A percentile compares a stretch with the other conserved stretches of the same genome.
Evolutionary conservation across 2,888 invertebrate species (phyloP).

Genomic region (Pardosa pseudoannulata): DNA sequence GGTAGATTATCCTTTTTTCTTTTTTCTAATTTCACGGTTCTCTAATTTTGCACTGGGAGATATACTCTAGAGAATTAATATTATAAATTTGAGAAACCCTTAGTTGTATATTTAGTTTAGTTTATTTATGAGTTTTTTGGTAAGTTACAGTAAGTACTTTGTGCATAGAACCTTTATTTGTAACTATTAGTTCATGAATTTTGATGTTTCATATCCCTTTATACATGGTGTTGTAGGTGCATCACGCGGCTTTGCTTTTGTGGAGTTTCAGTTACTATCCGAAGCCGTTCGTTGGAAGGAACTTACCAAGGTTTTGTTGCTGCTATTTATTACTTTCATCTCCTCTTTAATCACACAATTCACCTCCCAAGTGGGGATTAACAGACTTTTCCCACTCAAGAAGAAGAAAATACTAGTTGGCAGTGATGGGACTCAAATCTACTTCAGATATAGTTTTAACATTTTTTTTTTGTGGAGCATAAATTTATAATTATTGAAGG

Average conservation of each 20-base stretch:
- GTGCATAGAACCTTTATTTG: conserved; percentile 36
- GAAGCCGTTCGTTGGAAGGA: conserved; percentile 95
- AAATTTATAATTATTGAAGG: conserved; percentile 40
- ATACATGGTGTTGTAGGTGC: conserved; percentile 72
- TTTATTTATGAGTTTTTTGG: conserved; percentile 5
- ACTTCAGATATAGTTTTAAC: conserved; percentile 50
- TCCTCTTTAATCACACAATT: conserved; percentile 44
- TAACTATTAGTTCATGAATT: conserved; percentile 51
- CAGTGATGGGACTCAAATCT: conserved; percentile 18
- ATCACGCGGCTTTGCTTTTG: conserved; percentile 80
- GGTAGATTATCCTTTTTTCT: too few species aligned
- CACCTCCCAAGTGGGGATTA: conserved; percentile 33
- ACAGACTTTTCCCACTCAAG: conserved; percentile 36
- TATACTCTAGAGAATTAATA: too few species aligned
- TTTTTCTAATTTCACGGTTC: too few species aligned
- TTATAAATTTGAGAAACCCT: neutral
- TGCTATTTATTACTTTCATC: conserved; percentile 66
- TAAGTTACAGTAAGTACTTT: conserved; percentile 33
- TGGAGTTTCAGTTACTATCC: conserved; percentile 92
- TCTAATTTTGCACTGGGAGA: too few species aligned
- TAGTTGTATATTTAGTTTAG: conserved; percentile 13
- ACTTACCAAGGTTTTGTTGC: conserved; percentile 86
- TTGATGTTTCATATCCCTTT: conserved; percentile 70
- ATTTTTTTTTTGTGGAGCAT: conserved; percentile 55
- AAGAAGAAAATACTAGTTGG: conserved; percentile 11